Conservation (phyloP, 2,888 invertebrate genomes). For the Halocaridina rubra region DNA sequence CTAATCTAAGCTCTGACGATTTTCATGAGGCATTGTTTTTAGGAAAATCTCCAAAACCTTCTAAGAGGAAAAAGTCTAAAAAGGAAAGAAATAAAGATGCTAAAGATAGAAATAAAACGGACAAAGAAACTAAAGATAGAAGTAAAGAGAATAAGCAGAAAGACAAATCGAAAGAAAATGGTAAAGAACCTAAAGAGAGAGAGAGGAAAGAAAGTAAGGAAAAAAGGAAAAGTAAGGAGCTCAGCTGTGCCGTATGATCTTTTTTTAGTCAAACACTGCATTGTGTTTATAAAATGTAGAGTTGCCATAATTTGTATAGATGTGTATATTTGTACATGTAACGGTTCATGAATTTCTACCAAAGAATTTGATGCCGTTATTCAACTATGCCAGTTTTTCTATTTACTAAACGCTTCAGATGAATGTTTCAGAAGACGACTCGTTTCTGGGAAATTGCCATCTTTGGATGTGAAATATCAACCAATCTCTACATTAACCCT, state of each 20-base stretch:
- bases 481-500: too few species aligned
- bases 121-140: slow-evolving; percentile 70
- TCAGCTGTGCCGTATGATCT: slow-evolving; percentile 36
- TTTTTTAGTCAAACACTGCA: background rate
- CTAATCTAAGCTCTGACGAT: slow-evolving; percentile 73
- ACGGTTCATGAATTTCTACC: too few species aligned
- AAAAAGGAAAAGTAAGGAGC: slow-evolving; percentile 42
- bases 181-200: slow-evolving; percentile 46
- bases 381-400: background rate
- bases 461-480: background rate
- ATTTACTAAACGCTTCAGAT: background rate
- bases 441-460: too few species aligned
- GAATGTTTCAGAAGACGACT: background rate
- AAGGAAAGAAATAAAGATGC: slow-evolving; percentile 67
- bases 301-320: background rate
- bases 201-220: slow-evolving; percentile 53
- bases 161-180: slow-evolving; percentile 48
- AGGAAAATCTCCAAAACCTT: slow-evolving; percentile 72
- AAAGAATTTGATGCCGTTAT: background rate
- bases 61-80: slow-evolving; percentile 66
- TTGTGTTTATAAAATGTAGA: background rate
- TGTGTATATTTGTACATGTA: background rate
- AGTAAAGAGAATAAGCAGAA: slow-evolving; percentile 42
- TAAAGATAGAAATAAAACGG: slow-evolving; percentile 69
- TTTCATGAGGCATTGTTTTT: slow-evolving; percentile 74